Base-by-base conservation (phyloP, 2,888 invertebrate species). In the Arctia plantaginis region DNA sequence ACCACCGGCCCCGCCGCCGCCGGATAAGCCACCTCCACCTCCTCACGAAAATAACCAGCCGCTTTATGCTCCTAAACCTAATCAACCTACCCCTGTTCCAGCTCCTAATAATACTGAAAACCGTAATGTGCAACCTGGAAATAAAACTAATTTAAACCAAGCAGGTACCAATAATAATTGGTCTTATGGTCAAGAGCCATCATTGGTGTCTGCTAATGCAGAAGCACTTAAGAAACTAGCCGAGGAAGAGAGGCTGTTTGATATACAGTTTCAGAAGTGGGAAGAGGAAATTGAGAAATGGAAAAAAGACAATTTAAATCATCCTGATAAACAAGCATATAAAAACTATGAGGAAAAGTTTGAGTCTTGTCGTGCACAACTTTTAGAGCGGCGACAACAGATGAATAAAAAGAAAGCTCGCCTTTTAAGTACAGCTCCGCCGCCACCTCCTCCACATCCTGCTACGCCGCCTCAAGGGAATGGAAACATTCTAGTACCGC, bases 211-310 rank as follows among this genome's bases (percentile, higher is more conserved):
- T 47, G 89, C 89, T 47, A 93, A 94, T 85, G 84, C 88, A 47
- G 95, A 95, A 39, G 95, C 94, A 55, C 82, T 95, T 35, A 92
- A 91, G 74, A 94, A 94, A 82, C 87, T 95, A 39, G 93, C 93
- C n/a, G 96, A 95, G 81, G 98, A 98, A 85, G 98, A 99, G 92
- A 97, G 97, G 90, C 97, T 97, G 76, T 99, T 99, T 93, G 98
- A 98, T 89, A 97, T 97, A 78, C 98, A 99, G 91, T 99, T 99
- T 90, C 97, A 97, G 86, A 97, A 98, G 88, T 99, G 99, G 99
- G 98, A 99, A 92, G 97, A 98, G 83, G 98, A 99, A 90, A 99
- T 99, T 91, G 97, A 98, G 86, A 98, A 98, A 85, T 99, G 99
- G 99, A 98, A 98, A 90, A 97, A 97, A 79, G 98, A 98, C 88